Evolutionary conservation across 2,888 invertebrate genomes (phyloP), one percentile per base, ranked within the genome.

Genomic region (Helicoverpa assulta): DNA sequence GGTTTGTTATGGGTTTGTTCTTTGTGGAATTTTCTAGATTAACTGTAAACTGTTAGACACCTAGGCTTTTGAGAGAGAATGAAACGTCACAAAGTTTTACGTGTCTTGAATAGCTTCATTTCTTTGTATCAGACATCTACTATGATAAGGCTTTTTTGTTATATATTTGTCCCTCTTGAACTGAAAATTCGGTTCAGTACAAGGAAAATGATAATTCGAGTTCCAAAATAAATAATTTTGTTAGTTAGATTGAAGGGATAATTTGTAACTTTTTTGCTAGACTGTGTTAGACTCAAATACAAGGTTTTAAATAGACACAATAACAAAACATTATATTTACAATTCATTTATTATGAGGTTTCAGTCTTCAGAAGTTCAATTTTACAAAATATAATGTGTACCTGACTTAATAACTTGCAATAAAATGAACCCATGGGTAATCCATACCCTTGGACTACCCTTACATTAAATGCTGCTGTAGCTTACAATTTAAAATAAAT

Each of bases 1-100:
- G 75, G 71, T 73, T 68, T 58, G 26, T 79, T n/a, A n/a, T 47
- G 81, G 75, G 71, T 73, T 68, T 58, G 26, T 79, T n/a, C 47
- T 47, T 47, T 47, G 47, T n/a, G 51, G 83, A 85, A 81, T 73
- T 84, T 86, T 86, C 85, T 86, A 77, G 86, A 86, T 67, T 56
- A 47, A 51, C 80, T 78, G 51, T 63, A 18, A 43, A 3, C 16
- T 47, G 47, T 47, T 47, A n/a, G n/a, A n/a, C n/a, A 47, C 47
- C 47, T 5, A n/a, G 47, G 47, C n/a, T n/a, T 47, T 47, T 47
- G 47, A 47, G 47, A n/a, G 0, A 4, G 0, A 33, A 26, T 26
- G 4, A 26, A 26, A 26, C 26, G 26, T 26, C n/a, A n/a, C n/a
- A n/a, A n/a, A n/a, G n/a, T n/a, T n/a, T n/a, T 26, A 26, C 26